Conservation (phyloP, 2,113 vertebrate genomes). For the human region DNA sequence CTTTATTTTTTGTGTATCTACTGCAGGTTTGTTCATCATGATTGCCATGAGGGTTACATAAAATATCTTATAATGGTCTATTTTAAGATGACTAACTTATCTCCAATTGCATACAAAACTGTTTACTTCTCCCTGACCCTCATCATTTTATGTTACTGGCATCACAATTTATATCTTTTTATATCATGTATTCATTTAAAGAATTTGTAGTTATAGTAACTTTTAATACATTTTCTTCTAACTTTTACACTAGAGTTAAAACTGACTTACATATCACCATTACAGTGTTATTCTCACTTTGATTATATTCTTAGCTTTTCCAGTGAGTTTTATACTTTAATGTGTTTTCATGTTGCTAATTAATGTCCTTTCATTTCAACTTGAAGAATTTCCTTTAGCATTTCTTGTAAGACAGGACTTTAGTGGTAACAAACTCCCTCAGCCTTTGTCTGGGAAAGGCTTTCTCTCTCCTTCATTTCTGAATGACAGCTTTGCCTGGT, state of each 20-base stretch:
- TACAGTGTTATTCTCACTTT: background rate
- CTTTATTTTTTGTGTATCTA: background rate
- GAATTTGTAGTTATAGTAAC: background rate
- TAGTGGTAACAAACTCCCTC: background rate
- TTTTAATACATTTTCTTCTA: background rate
- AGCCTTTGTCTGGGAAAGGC: background rate
- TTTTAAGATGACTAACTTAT: background rate
- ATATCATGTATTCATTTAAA: background rate
- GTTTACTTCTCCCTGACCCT: background rate
- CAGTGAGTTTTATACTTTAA: background rate
- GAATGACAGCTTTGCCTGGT: background rate
- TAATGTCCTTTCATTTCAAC: background rate
- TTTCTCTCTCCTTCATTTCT: background rate
- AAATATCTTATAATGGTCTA: background rate
- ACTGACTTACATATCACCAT: background rate
- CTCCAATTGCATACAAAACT: background rate
- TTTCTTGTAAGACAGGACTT: background rate
- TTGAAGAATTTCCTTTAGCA: background rate
- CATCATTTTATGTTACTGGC: background rate
- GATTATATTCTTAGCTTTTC: background rate
- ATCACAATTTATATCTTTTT: background rate
- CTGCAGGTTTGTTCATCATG: background rate
- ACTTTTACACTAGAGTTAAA: background rate
- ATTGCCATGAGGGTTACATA: background rate
- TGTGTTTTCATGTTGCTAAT: background rate